A percentile compares a stretch with the other conserved stretches of the same genome.
These are phyloP conservation scores for Seira musarum DNA, from an alignment of 2,888 invertebrate species.

Conservation along the genomic window DNA sequence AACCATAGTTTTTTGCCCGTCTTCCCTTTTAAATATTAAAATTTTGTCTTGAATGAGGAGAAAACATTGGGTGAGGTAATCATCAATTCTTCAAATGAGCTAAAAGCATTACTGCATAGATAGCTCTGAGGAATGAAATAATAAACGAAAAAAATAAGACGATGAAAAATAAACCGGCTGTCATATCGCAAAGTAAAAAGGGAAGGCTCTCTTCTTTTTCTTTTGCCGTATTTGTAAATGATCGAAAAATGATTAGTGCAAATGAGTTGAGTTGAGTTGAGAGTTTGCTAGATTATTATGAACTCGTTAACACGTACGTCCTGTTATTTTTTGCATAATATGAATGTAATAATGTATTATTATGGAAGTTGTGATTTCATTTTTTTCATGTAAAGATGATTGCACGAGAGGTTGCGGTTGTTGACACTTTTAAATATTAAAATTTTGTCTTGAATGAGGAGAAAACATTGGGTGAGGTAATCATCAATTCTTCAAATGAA, in stretches of 20 bases:
- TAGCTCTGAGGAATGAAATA: slow-evolving; percentile 15
- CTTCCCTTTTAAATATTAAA: too few species aligned
- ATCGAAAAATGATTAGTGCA: slow-evolving; percentile 44
- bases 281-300: slow-evolving; percentile 45
- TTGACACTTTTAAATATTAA: too few species aligned
- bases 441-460: slow-evolving; percentile 1
- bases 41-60: slow-evolving; percentile 8
- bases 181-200: too few species aligned
- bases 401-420: slow-evolving; percentile 86
- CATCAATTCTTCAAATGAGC: slow-evolving; percentile 16
- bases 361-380: slow-evolving; percentile 11
- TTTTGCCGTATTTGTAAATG: slow-evolving; percentile 45
- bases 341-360: slow-evolving; percentile 17
- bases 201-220: too few species aligned
- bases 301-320: slow-evolving; percentile 47
- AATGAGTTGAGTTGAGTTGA: slow-evolving; percentile 45
- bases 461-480: too few species aligned
- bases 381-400: slow-evolving; percentile 77
- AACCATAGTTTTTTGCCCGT: too few species aligned
- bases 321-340: too few species aligned
- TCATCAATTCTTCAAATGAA: slow-evolving; percentile 21
- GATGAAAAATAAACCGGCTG: slow-evolving; percentile 9
- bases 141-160: slow-evolving; percentile 19
- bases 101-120: slow-evolving; percentile 5
- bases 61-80: too few species aligned